phyloP scores from a whole-genome alignment of 2,888 invertebrate species.

The Entomobrya proxima region DNA sequence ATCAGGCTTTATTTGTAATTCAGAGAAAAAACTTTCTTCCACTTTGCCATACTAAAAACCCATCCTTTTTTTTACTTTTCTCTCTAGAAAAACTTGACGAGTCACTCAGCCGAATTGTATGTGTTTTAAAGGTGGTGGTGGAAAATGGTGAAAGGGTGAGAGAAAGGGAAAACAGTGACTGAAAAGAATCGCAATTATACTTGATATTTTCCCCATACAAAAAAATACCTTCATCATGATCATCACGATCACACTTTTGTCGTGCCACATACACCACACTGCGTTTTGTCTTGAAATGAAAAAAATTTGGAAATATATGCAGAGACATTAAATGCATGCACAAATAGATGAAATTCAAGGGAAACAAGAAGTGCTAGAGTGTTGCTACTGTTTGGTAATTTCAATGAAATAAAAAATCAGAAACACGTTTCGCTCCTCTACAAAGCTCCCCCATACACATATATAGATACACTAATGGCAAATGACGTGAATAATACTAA shows the following conservation, averaged over 20 bases:
- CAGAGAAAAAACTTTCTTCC: constrained; percentile 71
- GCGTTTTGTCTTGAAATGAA: constrained; percentile 5
- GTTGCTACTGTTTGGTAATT: constrained; percentile 75
- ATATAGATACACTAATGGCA: not conserved
- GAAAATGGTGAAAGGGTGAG: not conserved
- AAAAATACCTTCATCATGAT: constrained; percentile 57
- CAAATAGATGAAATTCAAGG: constrained; percentile 29
- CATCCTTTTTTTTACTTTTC: constrained; percentile 54
- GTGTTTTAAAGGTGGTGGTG: constrained; percentile 47
- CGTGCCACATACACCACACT: not conserved
- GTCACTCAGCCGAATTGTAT: constrained; percentile 54
- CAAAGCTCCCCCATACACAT: too few relatives aligned
- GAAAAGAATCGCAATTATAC: constrained; percentile 65
- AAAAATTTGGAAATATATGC: not conserved
- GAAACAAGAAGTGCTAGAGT: constrained; percentile 40
- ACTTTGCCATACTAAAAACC: constrained; percentile 31
- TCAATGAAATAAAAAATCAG: constrained; percentile 74
- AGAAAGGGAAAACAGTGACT: not conserved
- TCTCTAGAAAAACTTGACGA: constrained; percentile 47
- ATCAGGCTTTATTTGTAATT: constrained; percentile 72
- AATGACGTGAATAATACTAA: too few relatives aligned
- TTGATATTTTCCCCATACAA: constrained; percentile 53
- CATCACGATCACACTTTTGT: constrained; percentile 56
- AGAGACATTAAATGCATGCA: constrained; percentile 37
- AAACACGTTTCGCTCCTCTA: not conserved